Conservation (phyloP, 2,113 vertebrate species). For the Chionodraco myersi region DNA sequence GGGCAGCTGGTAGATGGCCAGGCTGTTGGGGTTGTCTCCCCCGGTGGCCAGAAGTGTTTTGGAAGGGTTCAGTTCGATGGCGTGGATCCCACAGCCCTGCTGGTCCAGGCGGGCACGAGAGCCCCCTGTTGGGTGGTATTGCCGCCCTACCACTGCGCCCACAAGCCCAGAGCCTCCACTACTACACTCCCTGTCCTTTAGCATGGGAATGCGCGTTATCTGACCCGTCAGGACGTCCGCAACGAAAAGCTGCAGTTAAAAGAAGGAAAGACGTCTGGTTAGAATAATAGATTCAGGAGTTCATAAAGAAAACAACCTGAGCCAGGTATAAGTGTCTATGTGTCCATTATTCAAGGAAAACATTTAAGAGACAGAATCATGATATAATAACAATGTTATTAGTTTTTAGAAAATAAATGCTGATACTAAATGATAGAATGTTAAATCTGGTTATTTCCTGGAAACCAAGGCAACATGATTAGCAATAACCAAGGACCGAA, state of each 20-base stretch:
- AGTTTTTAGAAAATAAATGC: no score
- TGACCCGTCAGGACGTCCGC: slow-evolving; percentile 94
- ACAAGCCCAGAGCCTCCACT: slow-evolving; percentile 62
- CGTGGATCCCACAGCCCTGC: slow-evolving; percentile 97
- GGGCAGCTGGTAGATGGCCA: slow-evolving; percentile 95
- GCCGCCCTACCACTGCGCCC: slow-evolving; percentile 45
- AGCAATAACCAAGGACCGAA: no score
- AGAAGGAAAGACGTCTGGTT: neutral
- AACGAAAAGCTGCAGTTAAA: slow-evolving; percentile 90
- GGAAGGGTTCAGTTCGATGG: slow-evolving; percentile 96
- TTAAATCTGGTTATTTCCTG: no score
- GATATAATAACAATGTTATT: no score
- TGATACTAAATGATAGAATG: no score
- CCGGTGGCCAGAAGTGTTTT: slow-evolving; percentile 94
- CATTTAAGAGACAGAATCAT: no score
- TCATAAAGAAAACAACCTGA: neutral
- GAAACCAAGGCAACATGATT: no score
- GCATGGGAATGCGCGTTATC: slow-evolving; percentile 97
- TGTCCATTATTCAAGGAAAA: no score
- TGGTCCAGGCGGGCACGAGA: slow-evolving; percentile 85
- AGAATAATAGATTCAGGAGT: neutral
- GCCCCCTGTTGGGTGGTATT: slow-evolving; percentile 69
- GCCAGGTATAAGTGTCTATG: no score
- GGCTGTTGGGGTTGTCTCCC: slow-evolving; percentile 98
- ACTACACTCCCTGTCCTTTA: slow-evolving; percentile 90